Evolutionary conservation across 2,888 invertebrate genomes (phyloP).

Genomic region (Drosophila limbata): DNA sequence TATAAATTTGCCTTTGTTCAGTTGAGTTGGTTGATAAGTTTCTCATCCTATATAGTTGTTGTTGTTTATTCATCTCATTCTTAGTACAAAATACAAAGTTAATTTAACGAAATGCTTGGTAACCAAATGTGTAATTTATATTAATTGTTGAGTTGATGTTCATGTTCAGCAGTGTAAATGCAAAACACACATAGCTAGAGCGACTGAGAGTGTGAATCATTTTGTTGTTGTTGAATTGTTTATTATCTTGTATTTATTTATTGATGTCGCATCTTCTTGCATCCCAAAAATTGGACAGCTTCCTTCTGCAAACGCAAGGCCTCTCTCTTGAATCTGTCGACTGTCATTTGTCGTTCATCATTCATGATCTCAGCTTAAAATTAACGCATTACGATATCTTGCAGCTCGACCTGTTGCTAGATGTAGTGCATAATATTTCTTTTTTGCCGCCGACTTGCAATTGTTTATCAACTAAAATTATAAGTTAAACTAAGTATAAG

Average conservation of each 20-base stretch:
- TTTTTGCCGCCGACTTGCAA: slow-evolving; percentile 57
- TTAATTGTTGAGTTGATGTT: slow-evolving; percentile 1
- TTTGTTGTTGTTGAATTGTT: neutral
- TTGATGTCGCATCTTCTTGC: slow-evolving; percentile 3
- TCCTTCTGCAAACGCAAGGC: neutral
- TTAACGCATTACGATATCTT: slow-evolving; percentile 25
- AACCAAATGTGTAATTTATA: slow-evolving; percentile 27
- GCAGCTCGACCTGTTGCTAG: slow-evolving; percentile 28
- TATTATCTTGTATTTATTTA: slow-evolving; percentile 3
- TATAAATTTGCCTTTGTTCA: slow-evolving; percentile 68
- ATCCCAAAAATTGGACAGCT: slow-evolving; percentile 1
- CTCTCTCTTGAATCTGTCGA: slow-evolving; percentile 26
- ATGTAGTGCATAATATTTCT: slow-evolving; percentile 47
- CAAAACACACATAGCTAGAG: slow-evolving; percentile 32
- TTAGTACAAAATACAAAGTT: slow-evolving; percentile 15
- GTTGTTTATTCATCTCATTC: neutral
- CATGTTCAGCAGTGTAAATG: slow-evolving; percentile 48
- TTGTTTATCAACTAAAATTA: slow-evolving; percentile 67
- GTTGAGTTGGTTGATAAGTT: slow-evolving; percentile 52
- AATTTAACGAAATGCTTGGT: slow-evolving; percentile 41
- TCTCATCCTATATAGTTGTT: slow-evolving; percentile 16
- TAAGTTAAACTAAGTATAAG: slow-evolving; percentile 69
- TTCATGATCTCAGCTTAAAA: slow-evolving; percentile 18
- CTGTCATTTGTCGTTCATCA: slow-evolving; percentile 15
- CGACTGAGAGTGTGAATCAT: neutral